These are phyloP conservation scores for Phalacrocorax pelagicus DNA, from an alignment of 2,113 vertebrate genomes.

Conservation along the genomic window DNA sequence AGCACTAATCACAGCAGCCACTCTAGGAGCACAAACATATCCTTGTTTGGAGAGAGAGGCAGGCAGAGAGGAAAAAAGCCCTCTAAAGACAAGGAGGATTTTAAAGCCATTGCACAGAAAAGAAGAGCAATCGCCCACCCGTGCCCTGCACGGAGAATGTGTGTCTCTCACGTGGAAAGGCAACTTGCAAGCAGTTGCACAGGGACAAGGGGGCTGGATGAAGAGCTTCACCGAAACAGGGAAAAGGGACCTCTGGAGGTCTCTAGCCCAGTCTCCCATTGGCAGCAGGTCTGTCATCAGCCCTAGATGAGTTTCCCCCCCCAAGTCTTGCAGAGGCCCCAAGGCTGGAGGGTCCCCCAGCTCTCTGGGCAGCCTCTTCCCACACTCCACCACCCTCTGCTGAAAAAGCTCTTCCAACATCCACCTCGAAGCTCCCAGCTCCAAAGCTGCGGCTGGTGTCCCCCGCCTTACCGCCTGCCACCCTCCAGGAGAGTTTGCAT, in stretches of 20 bases:
- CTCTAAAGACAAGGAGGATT: neutral
- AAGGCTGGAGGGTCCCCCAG: neutral
- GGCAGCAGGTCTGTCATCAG: neutral
- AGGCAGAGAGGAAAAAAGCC: neutral
- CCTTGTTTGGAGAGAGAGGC: neutral
- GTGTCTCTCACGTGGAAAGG: accelerated
- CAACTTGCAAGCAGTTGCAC: neutral
- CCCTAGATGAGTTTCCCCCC: neutral
- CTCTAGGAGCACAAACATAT: neutral
- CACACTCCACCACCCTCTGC: neutral
- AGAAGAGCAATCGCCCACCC: accelerated
- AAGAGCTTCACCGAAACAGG: accelerated
- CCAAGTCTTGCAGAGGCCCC: neutral
- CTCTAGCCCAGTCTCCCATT: accelerated
- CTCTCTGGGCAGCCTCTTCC: neutral
- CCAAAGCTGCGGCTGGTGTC: neutral
- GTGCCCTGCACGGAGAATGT: accelerated
- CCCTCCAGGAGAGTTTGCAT: too few species aligned
- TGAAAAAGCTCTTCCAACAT: neutral
- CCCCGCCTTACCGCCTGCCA: neutral
- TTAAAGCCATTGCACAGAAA: accelerated
- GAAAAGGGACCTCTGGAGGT: neutral
- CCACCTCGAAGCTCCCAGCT: neutral
- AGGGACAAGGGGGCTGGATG: accelerated
- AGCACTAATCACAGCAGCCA: conserved; percentile 11